Conservation (phyloP, 2,888 invertebrate genomes). For the Oscheius sp. region DNA sequence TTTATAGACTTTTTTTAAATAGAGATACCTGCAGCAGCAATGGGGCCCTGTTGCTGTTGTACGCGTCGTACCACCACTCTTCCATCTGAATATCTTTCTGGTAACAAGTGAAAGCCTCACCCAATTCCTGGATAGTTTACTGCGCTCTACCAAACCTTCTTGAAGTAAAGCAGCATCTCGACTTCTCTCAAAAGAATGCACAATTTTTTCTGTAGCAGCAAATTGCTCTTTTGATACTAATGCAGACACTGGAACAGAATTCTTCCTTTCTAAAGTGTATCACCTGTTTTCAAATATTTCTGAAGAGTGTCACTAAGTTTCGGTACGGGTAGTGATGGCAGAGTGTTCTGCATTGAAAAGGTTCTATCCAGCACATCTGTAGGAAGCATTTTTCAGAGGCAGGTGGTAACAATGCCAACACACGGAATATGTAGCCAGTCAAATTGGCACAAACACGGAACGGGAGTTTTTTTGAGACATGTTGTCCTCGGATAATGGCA, state of each 20-base stretch:
- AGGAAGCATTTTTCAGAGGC: background rate
- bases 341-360: constrained; percentile 9
- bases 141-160: background rate
- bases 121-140: constrained; percentile 4
- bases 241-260: background rate
- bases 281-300: constrained; percentile 21
- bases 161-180: constrained; percentile 10
- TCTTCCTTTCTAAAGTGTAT: background rate
- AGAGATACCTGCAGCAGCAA: constrained; percentile 4
- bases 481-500: background rate
- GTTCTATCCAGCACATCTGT: background rate
- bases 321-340: constrained; percentile 27
- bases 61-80: constrained; percentile 34
- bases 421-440: background rate
- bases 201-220: background rate
- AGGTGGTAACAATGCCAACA: background rate
- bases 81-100: constrained; percentile 16
- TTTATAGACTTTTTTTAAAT: too few species aligned
- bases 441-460: background rate
- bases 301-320: background rate
- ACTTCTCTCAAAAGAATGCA: constrained; percentile 9
- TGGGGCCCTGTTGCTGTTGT: constrained; percentile 15
- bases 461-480: background rate
- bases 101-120: background rate
- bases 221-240: background rate